Evolutionary conservation across 2,888 invertebrate genomes (phyloP).

Genomic region (Meteorus cinctellus): DNA sequence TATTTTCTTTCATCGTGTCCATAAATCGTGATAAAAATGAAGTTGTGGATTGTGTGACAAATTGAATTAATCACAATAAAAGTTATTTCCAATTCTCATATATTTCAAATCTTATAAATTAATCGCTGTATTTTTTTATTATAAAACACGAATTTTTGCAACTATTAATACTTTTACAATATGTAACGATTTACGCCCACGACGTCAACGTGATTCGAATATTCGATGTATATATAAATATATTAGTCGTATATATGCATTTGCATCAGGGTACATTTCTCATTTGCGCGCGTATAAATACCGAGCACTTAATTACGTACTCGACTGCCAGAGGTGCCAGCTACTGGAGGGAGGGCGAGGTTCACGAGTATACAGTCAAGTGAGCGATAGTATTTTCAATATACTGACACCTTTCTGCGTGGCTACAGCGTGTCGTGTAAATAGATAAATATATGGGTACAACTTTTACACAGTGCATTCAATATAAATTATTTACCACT

Average conservation of each 20-base stretch:
- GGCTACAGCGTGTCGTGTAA: slow-evolving; percentile 11
- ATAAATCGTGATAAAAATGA: no score
- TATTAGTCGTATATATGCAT: not conserved
- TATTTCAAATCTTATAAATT: no score
- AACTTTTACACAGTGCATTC: slow-evolving; percentile 27
- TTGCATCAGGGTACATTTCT: slow-evolving; percentile 13
- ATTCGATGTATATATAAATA: no score
- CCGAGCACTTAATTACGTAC: slow-evolving; percentile 60
- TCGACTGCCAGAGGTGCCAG: slow-evolving; percentile 65
- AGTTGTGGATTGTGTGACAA: no score
- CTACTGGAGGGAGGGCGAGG: slow-evolving; percentile 60
- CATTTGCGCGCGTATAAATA: slow-evolving; percentile 58
- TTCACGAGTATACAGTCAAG: slow-evolving; percentile 36
- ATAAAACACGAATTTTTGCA: no score
- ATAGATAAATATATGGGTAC: slow-evolving; percentile 7
- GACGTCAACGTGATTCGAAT: not conserved
- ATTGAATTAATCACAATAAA: no score
- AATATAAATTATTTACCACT: slow-evolving; percentile 35
- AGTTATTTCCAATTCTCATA: no score
- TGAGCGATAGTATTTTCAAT: slow-evolving; percentile 60
- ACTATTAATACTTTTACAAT: not conserved
- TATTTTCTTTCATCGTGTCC: no score
- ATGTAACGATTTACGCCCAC: not conserved
- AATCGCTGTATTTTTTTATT: no score
- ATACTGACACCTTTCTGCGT: slow-evolving; percentile 34